Evolutionary conservation across 2,888 invertebrate species (phyloP), one percentile per base, ranked within the genome.

Genomic region (Drosophila birchii): DNA sequence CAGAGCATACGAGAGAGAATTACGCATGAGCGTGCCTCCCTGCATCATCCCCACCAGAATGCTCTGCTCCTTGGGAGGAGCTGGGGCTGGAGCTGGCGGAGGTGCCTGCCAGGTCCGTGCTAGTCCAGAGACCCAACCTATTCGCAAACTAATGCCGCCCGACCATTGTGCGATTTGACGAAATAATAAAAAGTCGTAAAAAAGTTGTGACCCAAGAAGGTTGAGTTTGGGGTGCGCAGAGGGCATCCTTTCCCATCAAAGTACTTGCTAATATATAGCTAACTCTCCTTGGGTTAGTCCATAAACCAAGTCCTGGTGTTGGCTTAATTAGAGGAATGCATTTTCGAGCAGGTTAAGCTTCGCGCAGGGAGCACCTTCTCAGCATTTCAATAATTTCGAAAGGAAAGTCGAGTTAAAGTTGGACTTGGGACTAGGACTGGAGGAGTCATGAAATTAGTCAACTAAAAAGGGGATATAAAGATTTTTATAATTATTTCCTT

Each of bases 121-220:
- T 14, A 34, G 49, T 34, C 51, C 51, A 51, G 57, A 45, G 43
- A 63, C 49, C 60, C 23, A 61, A 61, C 73, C 63, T 55, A 68
- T 55, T 57, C 43, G 64, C 53, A 77, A 78, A 78, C 78, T 82
- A 80, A 85, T 78, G 72, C 73, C 51, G 57, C 68, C 68, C 61
- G 64, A 56, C 75, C 66, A 69, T 71, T 69, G 62, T 74, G 76
- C 69, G 67, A 78, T 78, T 85, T 80, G 80, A 77, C 76, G 76
- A 85, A 85, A 81, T 86, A 85, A 81, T 87, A 82, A 80, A 85
- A 79, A 86, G 80, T 86, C 88, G 79, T 89, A 87, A 88, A 74
- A 64, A 74, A 74, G 66, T 72, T 73, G 74, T 60, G 74, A 60
- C 61, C 61, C 54, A 58, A 43, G 58, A 47, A 29, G 45, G 8